Base-by-base conservation (phyloP, 2,797 vertebrate species). In the Tokudaia muenninki region DNA sequence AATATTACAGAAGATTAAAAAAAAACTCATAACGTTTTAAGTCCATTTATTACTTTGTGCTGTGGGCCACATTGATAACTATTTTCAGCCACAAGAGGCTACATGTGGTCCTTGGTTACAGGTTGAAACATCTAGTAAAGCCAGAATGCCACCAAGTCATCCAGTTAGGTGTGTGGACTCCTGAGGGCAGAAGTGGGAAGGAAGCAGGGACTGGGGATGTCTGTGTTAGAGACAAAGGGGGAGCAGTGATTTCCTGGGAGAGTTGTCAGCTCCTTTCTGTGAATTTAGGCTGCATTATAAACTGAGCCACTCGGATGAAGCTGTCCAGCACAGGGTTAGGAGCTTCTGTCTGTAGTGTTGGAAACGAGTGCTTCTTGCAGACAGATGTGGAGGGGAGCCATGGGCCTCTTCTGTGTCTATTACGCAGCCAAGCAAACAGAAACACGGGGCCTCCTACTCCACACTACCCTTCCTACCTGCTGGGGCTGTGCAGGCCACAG, bases 151-250 rank as follows among this genome's bases (percentile, higher is more conserved):
- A 31, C 16, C 1, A 3, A 37, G 31, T 65, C 34, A n/a, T n/a
- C 14, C 6, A 47, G 5, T 22, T 19, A 7, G 24, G 47, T 0
- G 1, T 31, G 4, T 41, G 44, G 22, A 13, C 67, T 19, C 41
- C 37, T 3, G 2, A 47, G 14, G 61, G 24, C 47, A 41, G 7
- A 2, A 47, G 12, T 1, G 3, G 24, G 3, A 34, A 75, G 52
- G 52, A 82, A 26, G 50, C 1, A 59, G 31, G 77, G 63, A 50
- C 0, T 3, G 0, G 41, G 34, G 16, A 3, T 0, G 1, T 21
- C 87, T 31, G 12, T 34, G 9, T 52, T 74, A 75, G 55, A 16
- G 10, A 31, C 50, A 21, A 2, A 41, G 44, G 74, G 34, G 75
- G 24, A 34, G 4, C 79, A 10, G 17, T 14, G 50, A 37, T 21